Base-by-base conservation (phyloP, 2,113 vertebrate species). In the Menidia beryllina region DNA sequence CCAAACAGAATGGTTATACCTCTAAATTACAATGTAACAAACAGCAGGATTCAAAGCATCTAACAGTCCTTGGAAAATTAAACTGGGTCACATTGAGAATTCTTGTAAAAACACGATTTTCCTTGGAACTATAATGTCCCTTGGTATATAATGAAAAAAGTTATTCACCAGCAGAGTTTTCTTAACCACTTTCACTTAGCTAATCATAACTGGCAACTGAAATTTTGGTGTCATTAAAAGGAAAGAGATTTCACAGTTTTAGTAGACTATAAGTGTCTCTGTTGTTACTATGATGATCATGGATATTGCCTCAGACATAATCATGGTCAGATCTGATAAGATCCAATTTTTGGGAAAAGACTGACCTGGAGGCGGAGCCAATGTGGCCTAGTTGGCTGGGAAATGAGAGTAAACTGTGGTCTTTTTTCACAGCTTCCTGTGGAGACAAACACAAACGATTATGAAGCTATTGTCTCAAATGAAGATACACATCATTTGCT, bases 361-460 rank as follows among this genome's bases (percentile, higher is more conserved):
- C 90, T 82, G 58, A 95, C 94, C 94, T 93, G 54, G 92, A 93
- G 73, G 93, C 93, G 51, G 91, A 47, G 82, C 92, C 88, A 72
- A 94, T 86, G 55, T 94, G 94, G 68, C 85, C 88, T 81, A 95
- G 88, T 85, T 93, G 93, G 90, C 91, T 90, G 59, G 91, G 88
- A 87, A 95, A 94, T 41, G 92, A 93, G 61, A 95, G 88, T 75
- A 94, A 87, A 81, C 90, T 90, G 86, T 93, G 89, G 73, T 95
- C 91, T 77, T 94, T 94, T 86, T 95, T 95, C 79, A 94, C 91
- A 71, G 90, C 94, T 90, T 94, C 94, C 94, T 95, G 88, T 27
- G 69, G 83, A 85, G 85, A 82, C 61, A 75, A 85, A 85, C 56
- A 82, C 75, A 84, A 86, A 70, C 82, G 69, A 77, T 87, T 90